Conservation (phyloP, 2,888 invertebrate species). For the Hirtodrosophila alboralis region DNA sequence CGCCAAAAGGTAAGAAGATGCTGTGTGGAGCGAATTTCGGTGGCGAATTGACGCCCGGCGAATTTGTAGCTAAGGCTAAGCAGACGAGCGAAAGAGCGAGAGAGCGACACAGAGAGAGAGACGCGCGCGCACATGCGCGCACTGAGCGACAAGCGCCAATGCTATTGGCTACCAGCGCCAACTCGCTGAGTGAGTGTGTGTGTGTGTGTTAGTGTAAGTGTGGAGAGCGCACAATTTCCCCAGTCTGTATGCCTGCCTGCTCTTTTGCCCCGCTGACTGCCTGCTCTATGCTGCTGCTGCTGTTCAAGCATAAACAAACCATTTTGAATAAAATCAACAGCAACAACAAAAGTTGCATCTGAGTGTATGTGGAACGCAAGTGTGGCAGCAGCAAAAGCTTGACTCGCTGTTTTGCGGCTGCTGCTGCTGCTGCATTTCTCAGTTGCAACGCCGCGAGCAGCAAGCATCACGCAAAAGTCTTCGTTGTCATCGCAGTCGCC, state of each 20-base stretch:
- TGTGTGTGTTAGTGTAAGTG: conserved; percentile 22
- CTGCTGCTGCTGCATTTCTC: conserved; percentile 67
- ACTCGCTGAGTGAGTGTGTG: conserved; percentile 7
- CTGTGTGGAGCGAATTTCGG: conserved; percentile 27
- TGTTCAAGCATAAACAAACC: conserved; percentile 74
- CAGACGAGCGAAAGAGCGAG: conserved; percentile 15
- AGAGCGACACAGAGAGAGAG: conserved; percentile 43
- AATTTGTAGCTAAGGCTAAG: conserved; percentile 8
- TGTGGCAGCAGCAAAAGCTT: conserved; percentile 48
- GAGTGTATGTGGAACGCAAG: conserved; percentile 71
- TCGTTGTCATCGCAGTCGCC: conserved; percentile 41
- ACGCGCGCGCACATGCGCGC: conserved; percentile 66
- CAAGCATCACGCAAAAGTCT: conserved; percentile 42
- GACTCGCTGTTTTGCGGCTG: conserved; percentile 35
- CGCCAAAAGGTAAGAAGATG: conserved; percentile 56
- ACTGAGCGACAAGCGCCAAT: conserved; percentile 62
- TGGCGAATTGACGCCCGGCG: conserved; percentile 32
- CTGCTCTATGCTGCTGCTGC: conserved; percentile 27
- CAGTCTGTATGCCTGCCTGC: conserved; percentile 30
- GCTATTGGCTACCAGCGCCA: conserved; percentile 54
- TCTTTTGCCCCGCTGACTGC: conserved; percentile 24
- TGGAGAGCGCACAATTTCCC: conserved; percentile 59
- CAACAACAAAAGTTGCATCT: conserved; percentile 21
- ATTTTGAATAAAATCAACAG: conserved; percentile 78
- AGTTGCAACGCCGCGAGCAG: conserved; percentile 67